Conservation (phyloP, 2,113 vertebrate species). For the Actenoides lindsayi region DNA sequence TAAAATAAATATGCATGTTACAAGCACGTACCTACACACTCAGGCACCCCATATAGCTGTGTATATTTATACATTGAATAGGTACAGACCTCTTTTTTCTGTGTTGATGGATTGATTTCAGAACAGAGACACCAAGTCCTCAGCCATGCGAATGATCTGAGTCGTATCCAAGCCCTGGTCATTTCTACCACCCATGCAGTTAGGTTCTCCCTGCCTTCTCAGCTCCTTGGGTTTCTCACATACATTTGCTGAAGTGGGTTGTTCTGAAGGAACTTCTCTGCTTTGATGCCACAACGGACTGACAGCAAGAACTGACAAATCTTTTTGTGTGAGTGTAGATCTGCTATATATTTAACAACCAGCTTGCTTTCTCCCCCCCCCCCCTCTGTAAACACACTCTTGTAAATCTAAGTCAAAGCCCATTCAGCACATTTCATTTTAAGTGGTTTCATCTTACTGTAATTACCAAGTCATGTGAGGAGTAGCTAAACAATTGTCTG, state of each 20-base stretch:
- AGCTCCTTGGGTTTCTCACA: neutral
- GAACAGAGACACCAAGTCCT: neutral
- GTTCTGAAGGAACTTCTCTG: neutral
- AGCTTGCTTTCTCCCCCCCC: neutral
- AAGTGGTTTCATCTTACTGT: slow-evolving; percentile 49
- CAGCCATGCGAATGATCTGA: neutral
- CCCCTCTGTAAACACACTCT: neutral
- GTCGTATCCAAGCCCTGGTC: neutral
- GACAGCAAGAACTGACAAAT: neutral
- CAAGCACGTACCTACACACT: neutral
- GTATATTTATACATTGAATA: neutral
- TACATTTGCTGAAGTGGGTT: neutral
- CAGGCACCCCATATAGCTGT: neutral
- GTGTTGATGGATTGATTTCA: neutral
- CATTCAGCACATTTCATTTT: neutral
- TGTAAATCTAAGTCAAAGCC: slow-evolving; percentile 5
- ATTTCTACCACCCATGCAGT: neutral
- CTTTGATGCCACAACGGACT: neutral
- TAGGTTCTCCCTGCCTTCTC: neutral
- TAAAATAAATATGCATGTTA: neutral
- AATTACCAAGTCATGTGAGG: slow-evolving; percentile 38
- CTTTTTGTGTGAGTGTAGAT: neutral
- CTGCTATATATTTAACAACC: neutral
- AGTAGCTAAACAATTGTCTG: slow-evolving; percentile 9
- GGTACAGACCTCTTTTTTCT: neutral